Percentiles rank a stretch among this genome's conserved stretches.
phyloP scores from a whole-genome alignment of 2,797 vertebrate genomes.

The Muscicapa comitata region DNA sequence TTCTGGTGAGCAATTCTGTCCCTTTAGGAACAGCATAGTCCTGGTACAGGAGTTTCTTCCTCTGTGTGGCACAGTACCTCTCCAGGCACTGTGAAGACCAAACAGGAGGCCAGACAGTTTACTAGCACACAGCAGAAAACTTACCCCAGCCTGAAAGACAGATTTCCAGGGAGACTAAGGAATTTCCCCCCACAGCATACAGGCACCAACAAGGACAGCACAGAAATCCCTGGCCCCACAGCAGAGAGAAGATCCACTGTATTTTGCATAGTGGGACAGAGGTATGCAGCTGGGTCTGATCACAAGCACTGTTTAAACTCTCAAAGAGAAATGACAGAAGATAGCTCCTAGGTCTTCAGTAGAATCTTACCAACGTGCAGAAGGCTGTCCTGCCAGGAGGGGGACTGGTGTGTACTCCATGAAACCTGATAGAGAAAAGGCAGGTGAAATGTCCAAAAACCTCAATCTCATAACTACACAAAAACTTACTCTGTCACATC shows the following conservation, averaged over 20 bases:
- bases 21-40: not conserved
- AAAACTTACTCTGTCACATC: not conserved
- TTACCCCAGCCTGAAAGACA: not conserved
- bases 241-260: not conserved
- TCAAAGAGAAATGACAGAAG: not conserved
- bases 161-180: not conserved
- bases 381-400: conserved; percentile 44
- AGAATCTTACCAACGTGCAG: conserved; percentile 63
- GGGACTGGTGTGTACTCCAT: conserved; percentile 89
- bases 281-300: not conserved
- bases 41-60: not conserved
- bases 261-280: not conserved
- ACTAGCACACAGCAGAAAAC: not conserved
- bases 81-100: not conserved
- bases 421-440: conserved; percentile 75
- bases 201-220: not conserved
- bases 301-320: not conserved
- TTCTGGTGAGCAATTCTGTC: not conserved
- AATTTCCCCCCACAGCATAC: not conserved
- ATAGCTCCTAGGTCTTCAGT: not conserved
- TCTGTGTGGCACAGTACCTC: not conserved
- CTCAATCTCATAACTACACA: not conserved
- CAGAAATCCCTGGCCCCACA: not conserved
- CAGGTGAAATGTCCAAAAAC: not conserved
- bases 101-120: not conserved